These are phyloP conservation scores for Gallinago media DNA, from an alignment of 2,113 vertebrate species.

Conservation along the genomic window DNA sequence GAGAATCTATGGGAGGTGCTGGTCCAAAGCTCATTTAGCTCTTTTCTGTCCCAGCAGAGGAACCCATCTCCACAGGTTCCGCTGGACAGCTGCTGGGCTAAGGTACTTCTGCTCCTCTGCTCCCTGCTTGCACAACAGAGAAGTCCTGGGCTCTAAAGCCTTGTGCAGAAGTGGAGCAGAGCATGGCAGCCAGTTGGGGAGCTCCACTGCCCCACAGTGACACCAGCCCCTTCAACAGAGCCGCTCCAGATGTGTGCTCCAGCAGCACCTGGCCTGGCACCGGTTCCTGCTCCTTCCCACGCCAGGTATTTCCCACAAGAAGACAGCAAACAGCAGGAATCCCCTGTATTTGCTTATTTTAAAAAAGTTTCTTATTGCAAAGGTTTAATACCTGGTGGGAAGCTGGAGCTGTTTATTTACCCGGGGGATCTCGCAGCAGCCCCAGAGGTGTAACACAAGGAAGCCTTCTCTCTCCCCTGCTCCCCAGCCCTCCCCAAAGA, in stretches of 20 bases:
- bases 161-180: not conserved
- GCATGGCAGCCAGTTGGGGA: not conserved
- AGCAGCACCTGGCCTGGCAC: not conserved
- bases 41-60: not conserved
- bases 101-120: not conserved
- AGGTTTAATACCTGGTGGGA: conserved; percentile 8
- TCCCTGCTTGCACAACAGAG: not conserved
- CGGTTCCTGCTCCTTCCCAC: not conserved
- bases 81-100: not conserved
- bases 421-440: not conserved
- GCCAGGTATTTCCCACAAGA: not conserved
- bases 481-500: not conserved
- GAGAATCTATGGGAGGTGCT: not conserved
- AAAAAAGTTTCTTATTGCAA: not conserved
- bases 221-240: not conserved
- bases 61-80: not conserved
- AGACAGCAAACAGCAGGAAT: conserved; percentile 2
- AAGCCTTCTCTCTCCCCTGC: not conserved
- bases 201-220: not conserved
- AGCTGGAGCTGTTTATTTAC: conserved; percentile 10
- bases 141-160: not conserved
- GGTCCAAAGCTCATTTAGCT: not conserved
- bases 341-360: not conserved
- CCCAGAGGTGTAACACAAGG: not conserved
- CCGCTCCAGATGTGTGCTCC: rapidly evolving